phyloP scores from a whole-genome alignment of 1,140 invertebrate genomes.

The Subanguina moxae region DNA sequence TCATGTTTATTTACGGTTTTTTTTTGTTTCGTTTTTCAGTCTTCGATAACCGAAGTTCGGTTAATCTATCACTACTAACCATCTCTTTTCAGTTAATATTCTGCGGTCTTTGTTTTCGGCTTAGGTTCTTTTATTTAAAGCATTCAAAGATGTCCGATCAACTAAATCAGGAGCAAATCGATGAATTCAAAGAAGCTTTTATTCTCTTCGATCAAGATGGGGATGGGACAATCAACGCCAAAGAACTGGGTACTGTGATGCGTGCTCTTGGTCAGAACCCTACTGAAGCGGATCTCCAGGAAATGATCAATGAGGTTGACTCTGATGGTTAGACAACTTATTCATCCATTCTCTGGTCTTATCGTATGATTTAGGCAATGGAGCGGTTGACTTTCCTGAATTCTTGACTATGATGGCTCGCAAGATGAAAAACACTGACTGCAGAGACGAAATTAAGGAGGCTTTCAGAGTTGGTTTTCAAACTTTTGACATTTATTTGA shows the following conservation, averaged over 20 bases:
- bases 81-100: too few relatives aligned
- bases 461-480: slow-evolving; percentile 75
- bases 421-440: slow-evolving; percentile 98
- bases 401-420: slow-evolving; percentile 95
- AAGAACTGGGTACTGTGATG: slow-evolving; percentile 98
- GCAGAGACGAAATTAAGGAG: slow-evolving; percentile 95
- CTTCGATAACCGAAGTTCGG: too few relatives aligned
- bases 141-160: slow-evolving; percentile 55
- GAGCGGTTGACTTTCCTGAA: slow-evolving; percentile 97
- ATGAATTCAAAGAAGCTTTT: slow-evolving; percentile 95
- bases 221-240: slow-evolving; percentile 98
- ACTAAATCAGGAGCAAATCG: slow-evolving; percentile 59
- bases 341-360: background rate
- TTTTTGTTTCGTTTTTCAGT: too few relatives aligned
- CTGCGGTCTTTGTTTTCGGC: too few relatives aligned
- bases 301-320: slow-evolving; percentile 99
- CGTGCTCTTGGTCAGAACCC: slow-evolving; percentile 96
- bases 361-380: slow-evolving; percentile 71
- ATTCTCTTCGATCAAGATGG: slow-evolving; percentile 99
- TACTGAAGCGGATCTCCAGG: slow-evolving; percentile 96
- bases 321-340: slow-evolving; percentile 75
- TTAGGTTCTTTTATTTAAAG: too few relatives aligned
- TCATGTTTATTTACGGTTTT: too few relatives aligned
- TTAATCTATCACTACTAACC: too few relatives aligned
- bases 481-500: background rate